Base-by-base conservation (phyloP, 2,113 vertebrate genomes). In the Prunella fulvescens region DNA sequence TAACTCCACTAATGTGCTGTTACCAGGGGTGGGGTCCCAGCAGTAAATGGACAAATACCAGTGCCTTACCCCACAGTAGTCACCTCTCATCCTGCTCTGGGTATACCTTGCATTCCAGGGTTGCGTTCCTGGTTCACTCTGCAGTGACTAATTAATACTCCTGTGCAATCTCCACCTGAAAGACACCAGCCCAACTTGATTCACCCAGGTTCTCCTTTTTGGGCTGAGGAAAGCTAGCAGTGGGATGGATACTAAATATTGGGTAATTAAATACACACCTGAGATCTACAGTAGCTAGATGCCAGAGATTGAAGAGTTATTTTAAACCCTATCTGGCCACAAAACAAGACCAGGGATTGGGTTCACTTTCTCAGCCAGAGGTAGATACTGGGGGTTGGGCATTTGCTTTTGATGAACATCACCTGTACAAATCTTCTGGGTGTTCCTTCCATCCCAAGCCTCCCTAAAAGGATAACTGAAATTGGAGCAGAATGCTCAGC, bases 1-100 rank as follows among this genome's bases (percentile, higher is more conserved):
- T 56, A 69, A 33, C 3, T 18, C 23, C 6, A 3, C 4, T 51
- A 14, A 62, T 0, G 0, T 29, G 44, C 71, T 44, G 31, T 22
- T 45, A 61, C 11, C 24, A 12, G 15, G 25, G 11, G 1, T 25
- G 16, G 9, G 1, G 6, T 45, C 15, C 4, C 61, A 76, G 29
- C 1, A 8, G 44, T 35, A 80, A 76, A 79, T 4, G 25, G 48
- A 39, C 24, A 83, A 57, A 57, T 14, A 61, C 2, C 10, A 4
- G 11, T 8, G 19, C 25, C 64, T 45, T 18, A 74, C 11, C 15
- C 28, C 11, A 37, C 0, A 12, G 19, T 6, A 12, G 40, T 79
- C 31, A 22, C 12, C 45, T 58, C 66, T 65, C 37, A 66, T 17
- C 44, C 66, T 67, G 29, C 60, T 57, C 44, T 33, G 51, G 25